These are phyloP conservation scores for Hozukius guyotensis DNA, from an alignment of 2,797 vertebrate genomes.

Conservation along the genomic window DNA sequence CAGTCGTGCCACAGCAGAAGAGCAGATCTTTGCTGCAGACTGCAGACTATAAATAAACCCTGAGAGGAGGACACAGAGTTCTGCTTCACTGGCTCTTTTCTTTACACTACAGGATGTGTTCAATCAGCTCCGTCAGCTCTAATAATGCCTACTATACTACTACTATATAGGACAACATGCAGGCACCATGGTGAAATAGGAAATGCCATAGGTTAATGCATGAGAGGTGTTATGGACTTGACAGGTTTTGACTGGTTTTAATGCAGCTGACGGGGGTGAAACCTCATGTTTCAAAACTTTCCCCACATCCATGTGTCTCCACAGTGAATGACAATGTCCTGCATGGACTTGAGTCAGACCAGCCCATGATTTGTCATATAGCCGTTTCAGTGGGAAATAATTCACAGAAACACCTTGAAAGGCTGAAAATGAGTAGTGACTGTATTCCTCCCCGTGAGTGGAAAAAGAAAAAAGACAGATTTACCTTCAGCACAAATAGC, in stretches of 20 bases:
- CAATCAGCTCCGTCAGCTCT: neutral
- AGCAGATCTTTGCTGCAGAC: constrained; percentile 28
- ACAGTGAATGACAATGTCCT: neutral
- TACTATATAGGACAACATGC: neutral
- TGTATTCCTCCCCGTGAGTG: neutral
- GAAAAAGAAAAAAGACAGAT: neutral
- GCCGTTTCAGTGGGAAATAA: neutral
- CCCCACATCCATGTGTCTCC: neutral
- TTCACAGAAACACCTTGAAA: neutral
- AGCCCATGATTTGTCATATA: neutral
- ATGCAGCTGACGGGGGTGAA: too few relatives aligned
- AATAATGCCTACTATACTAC: too few relatives aligned
- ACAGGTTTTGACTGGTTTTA: neutral
- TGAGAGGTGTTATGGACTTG: neutral
- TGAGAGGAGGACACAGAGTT: neutral
- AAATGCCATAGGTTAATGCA: neutral
- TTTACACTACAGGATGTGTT: neutral
- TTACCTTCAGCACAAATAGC: neutral
- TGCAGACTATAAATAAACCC: constrained; percentile 21
- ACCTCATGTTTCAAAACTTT: neutral
- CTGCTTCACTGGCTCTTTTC: neutral
- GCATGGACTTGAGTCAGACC: neutral
- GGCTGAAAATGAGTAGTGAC: neutral
- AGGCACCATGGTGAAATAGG: too few relatives aligned
- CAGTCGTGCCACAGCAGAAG: constrained; percentile 24